These are phyloP conservation scores for Monopterus albus DNA, from an alignment of 2,113 vertebrate species.

Conservation along the genomic window DNA sequence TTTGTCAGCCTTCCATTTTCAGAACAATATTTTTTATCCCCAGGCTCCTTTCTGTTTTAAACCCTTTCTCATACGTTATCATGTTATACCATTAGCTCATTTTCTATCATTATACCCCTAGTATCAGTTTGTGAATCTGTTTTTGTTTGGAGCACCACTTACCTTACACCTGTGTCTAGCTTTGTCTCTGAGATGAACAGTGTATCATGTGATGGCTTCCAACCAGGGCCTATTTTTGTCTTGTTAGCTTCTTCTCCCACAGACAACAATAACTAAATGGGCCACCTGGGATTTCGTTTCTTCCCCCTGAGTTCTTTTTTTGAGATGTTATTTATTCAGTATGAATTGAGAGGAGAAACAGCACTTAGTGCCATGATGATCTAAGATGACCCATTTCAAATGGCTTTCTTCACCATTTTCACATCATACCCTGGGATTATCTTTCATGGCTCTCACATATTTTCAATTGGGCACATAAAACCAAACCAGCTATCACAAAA, in stretches of 20 bases:
- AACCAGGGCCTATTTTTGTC: slow-evolving; percentile 50
- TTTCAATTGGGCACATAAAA: neutral
- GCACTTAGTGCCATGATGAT: neutral
- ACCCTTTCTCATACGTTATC: neutral
- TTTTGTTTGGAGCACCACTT: neutral
- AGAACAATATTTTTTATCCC: neutral
- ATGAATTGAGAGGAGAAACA: slow-evolving; percentile 8
- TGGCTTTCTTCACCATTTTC: neutral
- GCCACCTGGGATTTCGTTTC: slow-evolving; percentile 21
- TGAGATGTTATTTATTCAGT: slow-evolving; percentile 33
- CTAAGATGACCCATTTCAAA: too few species aligned
- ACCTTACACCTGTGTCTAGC: slow-evolving; percentile 13
- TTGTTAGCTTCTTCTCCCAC: slow-evolving; percentile 21
- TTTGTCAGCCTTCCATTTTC: neutral
- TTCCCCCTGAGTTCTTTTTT: neutral
- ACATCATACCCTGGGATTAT: too few species aligned
- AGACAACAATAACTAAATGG: slow-evolving; percentile 40
- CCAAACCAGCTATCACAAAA: neutral
- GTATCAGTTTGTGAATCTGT: neutral
- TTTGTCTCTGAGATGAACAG: slow-evolving; percentile 14
- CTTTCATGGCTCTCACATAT: too few species aligned
- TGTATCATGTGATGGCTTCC: slow-evolving; percentile 13
- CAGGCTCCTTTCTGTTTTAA: neutral
- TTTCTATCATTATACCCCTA: neutral
- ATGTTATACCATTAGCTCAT: neutral